A percentile compares a stretch with the other conserved stretches of the same genome.
phyloP scores from a whole-genome alignment of 2,888 invertebrate species.

The Dryobota labecula region DNA sequence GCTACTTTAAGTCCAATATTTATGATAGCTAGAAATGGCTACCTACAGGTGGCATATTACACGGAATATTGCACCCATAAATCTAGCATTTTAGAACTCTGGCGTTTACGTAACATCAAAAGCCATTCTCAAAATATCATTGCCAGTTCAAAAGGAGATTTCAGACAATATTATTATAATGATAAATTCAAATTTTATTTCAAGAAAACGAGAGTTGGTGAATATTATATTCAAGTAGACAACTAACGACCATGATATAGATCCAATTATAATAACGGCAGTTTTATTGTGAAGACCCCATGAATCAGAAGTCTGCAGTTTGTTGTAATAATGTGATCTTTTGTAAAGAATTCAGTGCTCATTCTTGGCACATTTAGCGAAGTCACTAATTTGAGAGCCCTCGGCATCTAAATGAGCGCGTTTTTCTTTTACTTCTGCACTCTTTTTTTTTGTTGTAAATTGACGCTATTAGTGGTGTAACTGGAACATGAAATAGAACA shows the following conservation, averaged over 20 bases:
- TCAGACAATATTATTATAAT: constrained; percentile 10
- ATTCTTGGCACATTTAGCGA: constrained; percentile 35
- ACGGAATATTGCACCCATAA: constrained; percentile 33
- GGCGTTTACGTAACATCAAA: constrained; percentile 14
- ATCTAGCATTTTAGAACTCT: constrained; percentile 31
- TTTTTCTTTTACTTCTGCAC: constrained; percentile 33
- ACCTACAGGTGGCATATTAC: constrained; percentile 30
- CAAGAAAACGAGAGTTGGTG: background rate
- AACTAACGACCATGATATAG: constrained; percentile 31
- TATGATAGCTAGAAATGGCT: constrained; percentile 27
- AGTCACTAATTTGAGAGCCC: constrained; percentile 48
- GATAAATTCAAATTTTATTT: constrained; percentile 33
- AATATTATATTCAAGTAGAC: constrained; percentile 15
- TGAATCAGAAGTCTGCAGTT: constrained; percentile 44
- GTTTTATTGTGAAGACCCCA: constrained; percentile 38
- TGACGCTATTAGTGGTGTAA: constrained; percentile 6
- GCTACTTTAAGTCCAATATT: constrained; percentile 7
- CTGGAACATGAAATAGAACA: no score
- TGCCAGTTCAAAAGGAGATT: constrained; percentile 25
- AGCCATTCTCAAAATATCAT: constrained; percentile 20
- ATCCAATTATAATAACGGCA: constrained; percentile 51
- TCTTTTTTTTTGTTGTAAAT: constrained; percentile 8
- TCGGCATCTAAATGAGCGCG: constrained; percentile 36
- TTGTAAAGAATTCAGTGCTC: constrained; percentile 37
- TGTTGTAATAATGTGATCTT: constrained; percentile 50